phyloP scores from a whole-genome alignment of 2,888 invertebrate genomes.

The Fragum fragum region DNA sequence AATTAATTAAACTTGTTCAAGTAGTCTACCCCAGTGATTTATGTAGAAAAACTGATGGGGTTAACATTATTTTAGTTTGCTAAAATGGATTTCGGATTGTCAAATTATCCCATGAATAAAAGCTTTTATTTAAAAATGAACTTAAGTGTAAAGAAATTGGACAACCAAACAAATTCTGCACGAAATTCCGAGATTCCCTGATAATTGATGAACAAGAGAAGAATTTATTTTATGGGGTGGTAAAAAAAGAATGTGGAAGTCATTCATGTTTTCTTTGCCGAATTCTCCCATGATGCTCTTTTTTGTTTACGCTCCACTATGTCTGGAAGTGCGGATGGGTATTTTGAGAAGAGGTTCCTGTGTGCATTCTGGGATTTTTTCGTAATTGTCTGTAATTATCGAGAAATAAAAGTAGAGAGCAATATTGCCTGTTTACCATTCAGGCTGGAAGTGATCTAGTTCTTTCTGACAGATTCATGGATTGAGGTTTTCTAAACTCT shows the following conservation, averaged over 20 bases:
- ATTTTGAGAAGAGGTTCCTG: not conserved
- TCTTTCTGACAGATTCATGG: constrained; percentile 9
- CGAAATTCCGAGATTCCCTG: not conserved
- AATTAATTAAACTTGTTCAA: too few relatives aligned
- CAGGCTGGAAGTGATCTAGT: constrained; percentile 11
- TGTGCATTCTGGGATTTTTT: constrained; percentile 32
- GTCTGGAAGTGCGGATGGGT: constrained; percentile 32
- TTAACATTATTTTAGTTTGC: too few relatives aligned
- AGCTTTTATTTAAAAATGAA: too few relatives aligned
- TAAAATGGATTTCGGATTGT: too few relatives aligned
- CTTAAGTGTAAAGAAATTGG: not conserved
- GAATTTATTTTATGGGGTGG: not conserved
- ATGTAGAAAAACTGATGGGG: too few relatives aligned
- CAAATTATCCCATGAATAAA: too few relatives aligned
- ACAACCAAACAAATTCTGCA: not conserved
- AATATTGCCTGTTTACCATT: constrained; percentile 40
- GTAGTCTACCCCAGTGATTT: too few relatives aligned
- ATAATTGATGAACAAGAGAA: not conserved
- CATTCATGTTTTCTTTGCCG: constrained; percentile 1
- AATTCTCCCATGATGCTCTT: constrained; percentile 23
- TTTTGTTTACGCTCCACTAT: not conserved
- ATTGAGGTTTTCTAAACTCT: constrained; percentile 9
- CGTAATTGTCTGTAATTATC: constrained; percentile 57
- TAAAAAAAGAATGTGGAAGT: constrained; percentile 13
- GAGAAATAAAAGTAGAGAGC: constrained; percentile 54